Evolutionary conservation across 2,797 vertebrate species (phyloP).

Genomic region (Microtus obscurus): DNA sequence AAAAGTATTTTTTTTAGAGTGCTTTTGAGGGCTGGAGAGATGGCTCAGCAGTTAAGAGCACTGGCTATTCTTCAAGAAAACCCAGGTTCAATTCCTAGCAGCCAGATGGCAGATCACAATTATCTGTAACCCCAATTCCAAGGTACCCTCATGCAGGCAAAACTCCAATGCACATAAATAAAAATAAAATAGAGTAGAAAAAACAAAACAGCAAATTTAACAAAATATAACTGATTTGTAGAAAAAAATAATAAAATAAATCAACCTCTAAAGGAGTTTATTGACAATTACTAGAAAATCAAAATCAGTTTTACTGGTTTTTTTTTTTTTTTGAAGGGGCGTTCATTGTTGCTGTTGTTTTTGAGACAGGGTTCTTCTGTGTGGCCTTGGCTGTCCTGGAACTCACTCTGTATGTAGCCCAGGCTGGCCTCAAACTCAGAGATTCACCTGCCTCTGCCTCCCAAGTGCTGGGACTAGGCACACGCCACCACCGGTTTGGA

Average conservation of each 20-base stretch:
- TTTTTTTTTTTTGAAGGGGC: too few relatives aligned
- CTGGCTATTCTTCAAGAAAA: neutral
- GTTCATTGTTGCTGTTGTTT: neutral
- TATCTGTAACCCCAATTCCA: neutral
- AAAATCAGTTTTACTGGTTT: neutral
- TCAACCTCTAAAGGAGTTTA: neutral
- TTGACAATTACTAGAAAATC: neutral
- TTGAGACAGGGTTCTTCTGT: neutral
- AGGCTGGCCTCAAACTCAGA: neutral
- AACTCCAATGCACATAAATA: neutral
- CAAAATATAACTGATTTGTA: neutral
- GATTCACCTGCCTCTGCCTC: neutral
- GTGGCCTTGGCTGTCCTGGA: neutral
- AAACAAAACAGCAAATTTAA: neutral
- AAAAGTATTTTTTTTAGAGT: neutral
- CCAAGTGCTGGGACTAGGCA: neutral
- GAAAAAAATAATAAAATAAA: neutral
- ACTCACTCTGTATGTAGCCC: neutral
- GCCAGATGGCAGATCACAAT: neutral
- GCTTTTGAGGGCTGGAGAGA: neutral
- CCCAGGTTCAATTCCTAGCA: neutral
- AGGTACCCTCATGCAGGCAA: neutral
- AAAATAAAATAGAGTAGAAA: neutral
- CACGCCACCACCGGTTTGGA: neutral
- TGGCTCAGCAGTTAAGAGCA: neutral